Base-by-base conservation (phyloP, 92 coral and sea anemone genomes). In the Phymanthus crucifer region DNA sequence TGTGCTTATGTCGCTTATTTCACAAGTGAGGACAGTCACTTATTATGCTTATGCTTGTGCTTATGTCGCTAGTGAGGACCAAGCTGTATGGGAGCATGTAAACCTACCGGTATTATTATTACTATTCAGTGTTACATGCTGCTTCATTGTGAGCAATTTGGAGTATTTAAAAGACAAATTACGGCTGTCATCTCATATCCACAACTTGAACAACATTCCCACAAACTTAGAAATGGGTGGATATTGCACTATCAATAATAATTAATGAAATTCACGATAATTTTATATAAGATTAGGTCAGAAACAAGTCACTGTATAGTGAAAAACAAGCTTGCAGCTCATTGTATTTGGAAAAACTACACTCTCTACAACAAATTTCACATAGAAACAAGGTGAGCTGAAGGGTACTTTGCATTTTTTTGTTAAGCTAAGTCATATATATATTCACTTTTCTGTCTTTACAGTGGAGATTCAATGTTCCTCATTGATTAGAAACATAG, bases 391-490 rank as follows among this genome's bases (percentile, higher is more conserved):
- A 47, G 71, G 5, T 35, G 81, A 77, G 81, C 57, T 77, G 81
- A 72, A 18, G 37, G 38, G 65, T 77, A 64, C 40, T 61, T 38
- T 77, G 81, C 81, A 77, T 77, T 56, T 74, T 75, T 75, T 67
- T 57, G n/a, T 69, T 40, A 68, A 79, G 75, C 83, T 67, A 67
- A 40, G 80, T 79, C 64, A 67, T 40, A 40, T 38, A 38, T 43
- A 64, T 79, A 40, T 67, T 70, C 66, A 67, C 74, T 34, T 79
- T 79, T 46, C 52, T 79, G 75, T 79, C 69, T 45, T 79, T 52
- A 48, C 57, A 73, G 71, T 68, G 69, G 29, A 43, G 83, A 79
- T 64, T 79, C 6, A 38, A 50, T 67, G 46, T 67, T 67, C 50
- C 75, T 21, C 40, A 45, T 67, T 21, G 45, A 24, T 23, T 16